Evolutionary conservation across 2,113 vertebrate genomes (phyloP), one percentile per base, ranked within the genome.

Genomic region (Genyomyrus donnyi): DNA sequence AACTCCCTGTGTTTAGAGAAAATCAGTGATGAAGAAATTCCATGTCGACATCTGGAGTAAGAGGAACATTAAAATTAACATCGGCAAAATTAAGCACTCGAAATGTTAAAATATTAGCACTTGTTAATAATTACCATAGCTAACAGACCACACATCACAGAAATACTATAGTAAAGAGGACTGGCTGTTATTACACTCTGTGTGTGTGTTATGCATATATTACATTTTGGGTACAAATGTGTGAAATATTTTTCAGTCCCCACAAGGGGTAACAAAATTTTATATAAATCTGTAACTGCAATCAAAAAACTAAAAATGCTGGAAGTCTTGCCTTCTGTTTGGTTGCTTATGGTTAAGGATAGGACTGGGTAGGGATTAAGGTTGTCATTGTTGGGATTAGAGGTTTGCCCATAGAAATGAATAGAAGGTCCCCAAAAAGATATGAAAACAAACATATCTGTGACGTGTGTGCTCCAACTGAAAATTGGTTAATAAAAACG

Each of bases 41-140:
- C 58, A 31, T 70, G 27, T 50, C 62, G 19, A 85, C 89, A 90
- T 90, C 83, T 66, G 62, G 19, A 58, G n/a, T 11, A 31, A 21
- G 56, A 35, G 35, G 19, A 49, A 50, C 31, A 45, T 35, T 50
- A 50, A 50, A 50, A 50, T 50, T 50, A 13, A 48, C 56, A 8
- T 58, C 6, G 42, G 39, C 56, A 70, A 62, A 62, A 90, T 35
- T 35, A 89, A 66, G 46, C 52, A 85, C 35, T 21, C 45, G 11
- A 85, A 45, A 13, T 48, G 19, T 53, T 85, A 88, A 89, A 87
- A 66, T 53, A 50, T 46, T 52, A 87, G 89, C 89, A 35, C 62
- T 83, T 42, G 24, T 87, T 89, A 52, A 50, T 52, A 39, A 24
- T 48, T 31, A 87, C 83, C n/a, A 17, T 62, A 91, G 88, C 42